Conservation (phyloP, 2,797 vertebrate genomes). For the Masticophis lateralis region DNA sequence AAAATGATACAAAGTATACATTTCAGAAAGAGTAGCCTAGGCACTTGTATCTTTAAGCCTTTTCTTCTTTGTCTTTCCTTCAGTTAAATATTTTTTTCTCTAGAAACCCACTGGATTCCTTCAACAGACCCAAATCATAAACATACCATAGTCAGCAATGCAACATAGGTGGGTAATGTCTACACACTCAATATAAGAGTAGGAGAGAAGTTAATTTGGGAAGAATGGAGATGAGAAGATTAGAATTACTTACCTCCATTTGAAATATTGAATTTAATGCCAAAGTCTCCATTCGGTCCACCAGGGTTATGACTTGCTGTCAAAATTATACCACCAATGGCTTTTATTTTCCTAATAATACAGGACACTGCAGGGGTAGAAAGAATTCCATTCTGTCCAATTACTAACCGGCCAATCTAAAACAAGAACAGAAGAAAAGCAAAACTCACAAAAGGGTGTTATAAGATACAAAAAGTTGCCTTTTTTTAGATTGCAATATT, state of each 20-base stretch:
- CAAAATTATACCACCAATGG: slow-evolving; percentile 94
- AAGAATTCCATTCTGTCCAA: slow-evolving; percentile 96
- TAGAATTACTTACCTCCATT: slow-evolving; percentile 81
- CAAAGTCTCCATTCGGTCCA: slow-evolving; percentile 93
- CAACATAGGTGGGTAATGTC: not conserved
- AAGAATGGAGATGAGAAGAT: not conserved
- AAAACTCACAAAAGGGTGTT: not conserved
- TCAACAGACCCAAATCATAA: not conserved
- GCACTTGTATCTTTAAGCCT: not conserved
- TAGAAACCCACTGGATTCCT: not conserved
- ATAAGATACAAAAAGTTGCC: fast-evolving
- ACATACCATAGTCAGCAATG: not conserved
- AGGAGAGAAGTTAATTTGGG: fast-evolving
- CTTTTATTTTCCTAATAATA: slow-evolving; percentile 93
- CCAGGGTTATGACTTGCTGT: slow-evolving; percentile 98
- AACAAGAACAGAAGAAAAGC: slow-evolving; percentile 14
- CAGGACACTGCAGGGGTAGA: slow-evolving; percentile 97
- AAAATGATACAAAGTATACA: not conserved
- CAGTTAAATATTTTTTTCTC: not conserved
- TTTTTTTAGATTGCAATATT: fast-evolving
- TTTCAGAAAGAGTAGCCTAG: not conserved
- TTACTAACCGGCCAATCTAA: slow-evolving; percentile 89
- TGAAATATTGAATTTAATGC: slow-evolving; percentile 95
- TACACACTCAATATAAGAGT: fast-evolving
- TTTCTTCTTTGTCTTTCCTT: too few relatives aligned